Evolutionary conservation across 2,888 invertebrate species (phyloP).

Genomic region (Meandrusa payeni): DNA sequence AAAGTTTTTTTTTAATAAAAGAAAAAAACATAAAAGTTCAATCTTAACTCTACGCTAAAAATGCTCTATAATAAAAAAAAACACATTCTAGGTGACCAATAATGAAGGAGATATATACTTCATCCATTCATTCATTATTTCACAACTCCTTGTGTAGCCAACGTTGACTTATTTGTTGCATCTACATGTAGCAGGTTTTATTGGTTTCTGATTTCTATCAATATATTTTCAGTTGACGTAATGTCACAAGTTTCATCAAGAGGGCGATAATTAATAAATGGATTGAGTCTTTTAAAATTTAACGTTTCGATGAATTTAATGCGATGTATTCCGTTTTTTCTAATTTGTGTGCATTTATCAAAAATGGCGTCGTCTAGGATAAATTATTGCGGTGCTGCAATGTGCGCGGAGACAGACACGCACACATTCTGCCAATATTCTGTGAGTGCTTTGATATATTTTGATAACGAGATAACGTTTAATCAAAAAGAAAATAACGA

Average conservation of each 20-base stretch:
- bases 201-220: conserved; percentile 10
- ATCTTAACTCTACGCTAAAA: no score
- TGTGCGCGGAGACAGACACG: conserved; percentile 53
- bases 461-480: no score
- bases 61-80: no score
- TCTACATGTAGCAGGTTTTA: no score
- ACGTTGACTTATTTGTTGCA: no score
- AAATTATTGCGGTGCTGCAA: conserved; percentile 60
- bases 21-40: no score
- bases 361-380: conserved; percentile 29
- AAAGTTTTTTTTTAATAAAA: no score
- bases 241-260: conserved; percentile 6
- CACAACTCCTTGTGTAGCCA: no score
- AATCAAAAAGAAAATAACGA: no score
- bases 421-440: conserved; percentile 64
- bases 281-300: conserved; percentile 43
- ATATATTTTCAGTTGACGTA: neutral
- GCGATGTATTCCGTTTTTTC: conserved; percentile 32
- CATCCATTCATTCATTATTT: no score
- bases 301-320: conserved; percentile 38
- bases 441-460: conserved; percentile 45
- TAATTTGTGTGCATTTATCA: conserved; percentile 4
- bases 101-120: no score
- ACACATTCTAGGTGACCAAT: no score
- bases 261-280: neutral